Evolutionary conservation across 1,140 invertebrate genomes (phyloP).

Genomic region (Paramacrobiotus metropolitanus): DNA sequence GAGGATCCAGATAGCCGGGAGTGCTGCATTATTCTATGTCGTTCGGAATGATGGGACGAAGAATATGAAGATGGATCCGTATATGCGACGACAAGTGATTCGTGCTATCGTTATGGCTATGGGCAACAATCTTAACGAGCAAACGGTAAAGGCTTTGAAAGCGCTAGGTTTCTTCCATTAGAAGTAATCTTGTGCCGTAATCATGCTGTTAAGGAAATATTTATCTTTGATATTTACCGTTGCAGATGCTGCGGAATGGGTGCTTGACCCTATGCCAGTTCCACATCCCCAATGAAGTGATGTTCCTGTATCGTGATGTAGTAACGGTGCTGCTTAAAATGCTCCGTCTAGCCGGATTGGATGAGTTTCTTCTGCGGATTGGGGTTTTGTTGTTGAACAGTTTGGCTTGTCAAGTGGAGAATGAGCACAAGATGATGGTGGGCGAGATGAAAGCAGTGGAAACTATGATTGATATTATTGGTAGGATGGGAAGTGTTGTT

Average conservation of each 20-base stretch:
- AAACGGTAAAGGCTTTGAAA: slow-evolving; percentile 12
- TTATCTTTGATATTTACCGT: no score
- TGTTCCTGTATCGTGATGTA: slow-evolving; percentile 69
- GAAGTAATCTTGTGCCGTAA: no score
- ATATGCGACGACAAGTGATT: slow-evolving; percentile 2
- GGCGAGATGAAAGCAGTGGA: slow-evolving; percentile 66
- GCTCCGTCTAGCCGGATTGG: slow-evolving; percentile 49
- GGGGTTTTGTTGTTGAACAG: slow-evolving; percentile 83
- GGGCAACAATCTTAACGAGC: slow-evolving; percentile 14
- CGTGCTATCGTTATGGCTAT: slow-evolving; percentile 10
- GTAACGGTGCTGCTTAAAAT: slow-evolving; percentile 61
- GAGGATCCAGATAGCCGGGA: slow-evolving; percentile 18
- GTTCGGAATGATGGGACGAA: slow-evolving; percentile 14
- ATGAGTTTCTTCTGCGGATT: slow-evolving; percentile 75
- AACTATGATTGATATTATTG: slow-evolving; percentile 9
- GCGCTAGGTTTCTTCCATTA: no score
- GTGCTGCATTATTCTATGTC: slow-evolving; percentile 16
- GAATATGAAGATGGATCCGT: slow-evolving; percentile 1
- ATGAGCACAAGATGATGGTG: slow-evolving; percentile 62
- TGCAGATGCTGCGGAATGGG: slow-evolving; percentile 69
- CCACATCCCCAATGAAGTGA: slow-evolving; percentile 71
- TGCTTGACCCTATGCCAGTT: slow-evolving; percentile 83
- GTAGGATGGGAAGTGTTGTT: not conserved
- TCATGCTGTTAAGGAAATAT: no score
- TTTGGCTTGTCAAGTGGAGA: slow-evolving; percentile 82